Evolutionary conservation across 2,888 invertebrate species (phyloP).

Genomic region (Limenitis camilla): DNA sequence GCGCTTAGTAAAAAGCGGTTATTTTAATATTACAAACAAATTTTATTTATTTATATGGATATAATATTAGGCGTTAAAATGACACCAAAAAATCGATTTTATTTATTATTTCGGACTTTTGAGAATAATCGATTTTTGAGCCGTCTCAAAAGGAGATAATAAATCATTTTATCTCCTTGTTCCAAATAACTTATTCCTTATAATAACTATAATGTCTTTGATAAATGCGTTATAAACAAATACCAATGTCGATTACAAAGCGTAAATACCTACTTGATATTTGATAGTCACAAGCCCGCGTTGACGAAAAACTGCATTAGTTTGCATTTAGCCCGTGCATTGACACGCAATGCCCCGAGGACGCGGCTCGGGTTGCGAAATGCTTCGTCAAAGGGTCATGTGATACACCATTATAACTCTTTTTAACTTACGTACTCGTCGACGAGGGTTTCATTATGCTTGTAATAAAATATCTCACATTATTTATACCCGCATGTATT

Average conservation of each 20-base stretch:
- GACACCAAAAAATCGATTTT: too few relatives aligned
- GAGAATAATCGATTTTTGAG: too few relatives aligned
- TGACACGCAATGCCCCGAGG: constrained; percentile 28
- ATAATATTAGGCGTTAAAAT: too few relatives aligned
- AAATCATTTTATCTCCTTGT: too few relatives aligned
- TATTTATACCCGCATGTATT: constrained; percentile 16
- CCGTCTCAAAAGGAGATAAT: too few relatives aligned
- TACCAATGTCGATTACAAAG: background rate
- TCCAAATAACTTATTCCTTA: too few relatives aligned
- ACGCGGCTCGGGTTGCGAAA: constrained; percentile 24
- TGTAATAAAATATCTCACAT: constrained; percentile 17
- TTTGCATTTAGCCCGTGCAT: constrained; percentile 26
- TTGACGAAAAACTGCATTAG: constrained; percentile 26
- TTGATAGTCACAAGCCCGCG: background rate
- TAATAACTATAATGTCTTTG: too few relatives aligned
- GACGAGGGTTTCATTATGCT: constrained; percentile 22
- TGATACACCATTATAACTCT: constrained; percentile 25
- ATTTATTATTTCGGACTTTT: too few relatives aligned
- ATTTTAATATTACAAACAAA: too few relatives aligned
- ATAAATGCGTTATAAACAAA: background rate
- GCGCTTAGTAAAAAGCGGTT: too few relatives aligned
- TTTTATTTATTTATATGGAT: too few relatives aligned
- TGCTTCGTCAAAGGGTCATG: constrained; percentile 28
- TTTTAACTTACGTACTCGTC: constrained; percentile 11
- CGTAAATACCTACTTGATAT: background rate